These are phyloP conservation scores for Pollimyrus isidori DNA, from an alignment of 2,113 vertebrate genomes.

Conservation along the genomic window DNA sequence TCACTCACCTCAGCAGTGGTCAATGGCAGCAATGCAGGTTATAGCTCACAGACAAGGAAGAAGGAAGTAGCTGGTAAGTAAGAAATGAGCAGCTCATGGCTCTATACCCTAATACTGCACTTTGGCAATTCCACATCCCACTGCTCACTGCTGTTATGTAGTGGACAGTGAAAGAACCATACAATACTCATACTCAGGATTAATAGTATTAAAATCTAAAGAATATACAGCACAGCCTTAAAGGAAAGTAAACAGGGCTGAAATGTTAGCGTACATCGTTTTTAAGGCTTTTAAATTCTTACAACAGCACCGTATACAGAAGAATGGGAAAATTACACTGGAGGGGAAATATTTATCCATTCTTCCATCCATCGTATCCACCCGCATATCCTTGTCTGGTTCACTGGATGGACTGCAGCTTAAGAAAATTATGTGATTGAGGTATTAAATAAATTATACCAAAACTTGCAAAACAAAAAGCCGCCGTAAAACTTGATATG, in stretches of 20 bases:
- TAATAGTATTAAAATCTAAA: background rate
- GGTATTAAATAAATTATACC: background rate
- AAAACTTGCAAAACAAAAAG: background rate
- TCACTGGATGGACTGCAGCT: background rate
- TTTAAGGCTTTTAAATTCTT: background rate
- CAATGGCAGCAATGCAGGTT: background rate
- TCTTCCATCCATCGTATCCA: background rate
- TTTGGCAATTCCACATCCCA: background rate
- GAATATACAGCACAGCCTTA: background rate
- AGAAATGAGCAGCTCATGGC: background rate
- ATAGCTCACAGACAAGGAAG: background rate
- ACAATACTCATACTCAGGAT: background rate
- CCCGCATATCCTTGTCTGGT: background rate
- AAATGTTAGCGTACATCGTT: background rate
- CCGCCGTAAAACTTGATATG: background rate
- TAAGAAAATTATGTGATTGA: background rate
- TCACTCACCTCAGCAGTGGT: background rate
- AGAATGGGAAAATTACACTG: background rate
- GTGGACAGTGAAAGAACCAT: background rate
- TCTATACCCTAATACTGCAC: background rate
- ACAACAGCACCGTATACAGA: background rate
- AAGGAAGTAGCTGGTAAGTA: background rate
- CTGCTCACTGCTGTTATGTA: background rate
- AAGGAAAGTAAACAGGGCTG: background rate
- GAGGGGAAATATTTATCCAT: background rate